Conservation (phyloP, 1,140 invertebrate species). For the Matsumurasca onukii region DNA sequence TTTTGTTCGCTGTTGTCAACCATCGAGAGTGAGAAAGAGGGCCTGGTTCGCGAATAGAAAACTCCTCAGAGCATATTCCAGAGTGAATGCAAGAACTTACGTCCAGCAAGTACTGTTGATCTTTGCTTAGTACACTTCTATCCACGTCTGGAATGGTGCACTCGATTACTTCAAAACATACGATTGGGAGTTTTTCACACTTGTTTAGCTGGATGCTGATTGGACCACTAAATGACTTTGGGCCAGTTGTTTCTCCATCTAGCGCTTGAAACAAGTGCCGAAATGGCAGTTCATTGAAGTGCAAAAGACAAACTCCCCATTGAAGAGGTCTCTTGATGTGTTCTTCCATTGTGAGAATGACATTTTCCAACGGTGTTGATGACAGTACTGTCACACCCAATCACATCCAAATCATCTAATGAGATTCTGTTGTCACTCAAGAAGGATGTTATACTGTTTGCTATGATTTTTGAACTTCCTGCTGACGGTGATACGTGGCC, state of each 20-base stretch:
- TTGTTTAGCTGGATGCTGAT: conserved; percentile 39
- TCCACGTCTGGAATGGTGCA: conserved; percentile 35
- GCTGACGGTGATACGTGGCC: conserved; percentile 40
- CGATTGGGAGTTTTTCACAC: conserved; percentile 39
- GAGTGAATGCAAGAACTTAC: conserved; percentile 37
- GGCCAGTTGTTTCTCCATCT: conserved; percentile 42
- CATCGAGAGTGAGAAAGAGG: conserved; percentile 39
- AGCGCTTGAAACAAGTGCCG: conserved; percentile 43
- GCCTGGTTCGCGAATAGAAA: conserved; percentile 35
- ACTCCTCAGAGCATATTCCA: conserved; percentile 36
- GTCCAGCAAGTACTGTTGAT: conserved; percentile 44
- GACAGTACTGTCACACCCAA: conserved; percentile 34
- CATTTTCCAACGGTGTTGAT: conserved; percentile 27
- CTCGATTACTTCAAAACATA: conserved; percentile 38
- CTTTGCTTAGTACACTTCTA: conserved; percentile 39
- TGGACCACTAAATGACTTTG: conserved; percentile 39
- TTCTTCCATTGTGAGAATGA: conserved; percentile 32
- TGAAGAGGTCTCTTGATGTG: conserved; percentile 37
- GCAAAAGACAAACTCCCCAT: conserved; percentile 43
- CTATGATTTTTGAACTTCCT: conserved; percentile 37
- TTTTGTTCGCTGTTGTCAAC: conserved; percentile 40
- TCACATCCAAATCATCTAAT: conserved; percentile 15
- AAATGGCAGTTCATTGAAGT: conserved; percentile 43
- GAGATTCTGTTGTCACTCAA: conserved; percentile 26
- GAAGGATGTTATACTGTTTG: conserved; percentile 34